Conservation (phyloP, 2,888 invertebrate genomes). For the Platycheirus albimanus region DNA sequence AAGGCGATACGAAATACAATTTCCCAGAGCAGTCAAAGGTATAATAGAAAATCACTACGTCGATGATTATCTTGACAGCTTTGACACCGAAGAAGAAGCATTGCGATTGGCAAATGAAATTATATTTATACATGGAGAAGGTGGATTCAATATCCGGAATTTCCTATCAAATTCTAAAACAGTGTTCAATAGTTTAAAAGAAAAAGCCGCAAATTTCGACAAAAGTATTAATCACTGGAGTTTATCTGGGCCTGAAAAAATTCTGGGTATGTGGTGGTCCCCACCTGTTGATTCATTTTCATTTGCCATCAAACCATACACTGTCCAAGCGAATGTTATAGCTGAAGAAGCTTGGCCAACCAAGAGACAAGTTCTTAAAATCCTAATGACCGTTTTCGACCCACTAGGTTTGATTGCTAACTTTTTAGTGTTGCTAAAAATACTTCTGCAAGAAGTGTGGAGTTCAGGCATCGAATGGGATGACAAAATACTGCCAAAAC, state of each 20-base stretch:
- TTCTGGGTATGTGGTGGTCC: conserved; percentile 1
- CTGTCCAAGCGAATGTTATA: background rate
- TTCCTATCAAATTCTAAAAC: conserved; percentile 72
- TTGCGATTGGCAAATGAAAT: conserved; percentile 21
- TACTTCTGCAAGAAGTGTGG: no score
- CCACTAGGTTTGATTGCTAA: conserved; percentile 30
- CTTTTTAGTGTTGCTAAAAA: background rate
- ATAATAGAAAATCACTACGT: conserved; percentile 73
- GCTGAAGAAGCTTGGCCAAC: conserved; percentile 24
- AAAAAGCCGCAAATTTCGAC: background rate
- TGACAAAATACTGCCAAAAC: no score
- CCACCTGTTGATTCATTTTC: conserved; percentile 57
- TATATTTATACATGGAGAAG: background rate
- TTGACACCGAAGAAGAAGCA: conserved; percentile 61
- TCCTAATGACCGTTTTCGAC: conserved; percentile 30
- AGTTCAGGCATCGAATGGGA: no score
- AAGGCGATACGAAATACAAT: background rate
- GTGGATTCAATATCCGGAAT: conserved; percentile 46
- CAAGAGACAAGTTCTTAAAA: conserved; percentile 18
- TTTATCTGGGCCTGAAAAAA: background rate
- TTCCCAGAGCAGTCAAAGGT: conserved; percentile 53
- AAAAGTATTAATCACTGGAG: background rate
- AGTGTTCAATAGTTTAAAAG: background rate
- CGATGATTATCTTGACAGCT: conserved; percentile 75
- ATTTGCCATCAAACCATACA: conserved; percentile 37